Evolutionary conservation across 2,888 invertebrate species (phyloP).

Genomic region (Trissonchulus latispiculum): DNA sequence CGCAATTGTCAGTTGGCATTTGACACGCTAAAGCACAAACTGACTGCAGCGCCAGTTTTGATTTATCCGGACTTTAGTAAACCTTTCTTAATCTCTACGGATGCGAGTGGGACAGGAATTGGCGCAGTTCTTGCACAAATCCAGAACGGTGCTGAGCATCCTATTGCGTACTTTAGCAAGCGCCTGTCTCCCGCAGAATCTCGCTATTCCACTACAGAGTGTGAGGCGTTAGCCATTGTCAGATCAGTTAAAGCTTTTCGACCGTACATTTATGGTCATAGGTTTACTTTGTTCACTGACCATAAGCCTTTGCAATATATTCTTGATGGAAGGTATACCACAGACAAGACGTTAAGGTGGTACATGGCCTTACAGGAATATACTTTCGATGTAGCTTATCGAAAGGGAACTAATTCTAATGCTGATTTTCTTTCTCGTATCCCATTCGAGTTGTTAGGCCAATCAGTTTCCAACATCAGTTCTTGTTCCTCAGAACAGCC

Average conservation of each 20-base stretch:
- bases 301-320: not conserved
- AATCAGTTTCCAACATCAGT: not conserved
- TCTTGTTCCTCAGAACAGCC: too few relatives aligned
- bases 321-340: not conserved
- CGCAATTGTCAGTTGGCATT: not conserved
- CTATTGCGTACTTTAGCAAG: not conserved
- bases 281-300: not conserved
- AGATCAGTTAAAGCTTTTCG: conserved; percentile 1
- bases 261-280: not conserved
- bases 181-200: not conserved
- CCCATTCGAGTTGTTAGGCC: not conserved
- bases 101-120: not conserved
- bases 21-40: not conserved
- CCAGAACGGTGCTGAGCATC: not conserved
- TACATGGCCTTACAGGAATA: not conserved
- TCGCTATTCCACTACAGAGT: not conserved
- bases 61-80: conserved; percentile 9
- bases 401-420: conserved; percentile 2
- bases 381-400: not conserved
- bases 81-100: not conserved
- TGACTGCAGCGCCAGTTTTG: not conserved
- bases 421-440: conserved; percentile 4
- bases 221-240: not conserved
- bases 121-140: not conserved
- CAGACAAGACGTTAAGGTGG: not conserved